Base-by-base conservation (phyloP, 2,113 vertebrate species). In the Cebidichthys violaceus region DNA sequence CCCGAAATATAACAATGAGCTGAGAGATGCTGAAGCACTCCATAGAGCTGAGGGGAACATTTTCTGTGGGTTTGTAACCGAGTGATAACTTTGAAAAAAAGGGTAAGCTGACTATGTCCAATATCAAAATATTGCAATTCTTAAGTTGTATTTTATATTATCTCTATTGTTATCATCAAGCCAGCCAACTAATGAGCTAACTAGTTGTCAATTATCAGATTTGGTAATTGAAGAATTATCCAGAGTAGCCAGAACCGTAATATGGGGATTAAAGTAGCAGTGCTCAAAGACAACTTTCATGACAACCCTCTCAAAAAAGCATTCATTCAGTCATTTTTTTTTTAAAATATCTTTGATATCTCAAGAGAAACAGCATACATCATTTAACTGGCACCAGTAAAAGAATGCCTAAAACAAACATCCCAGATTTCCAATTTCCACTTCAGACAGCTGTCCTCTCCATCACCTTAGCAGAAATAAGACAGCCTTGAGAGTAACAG, bases 381-480 rank as follows among this genome's bases (percentile, higher is more conserved):
- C 6, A n/a, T 61, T 24, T 18, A 10, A 61, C 57, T 24, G 1
- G 2, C 3, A 65, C 15, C 24, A 33, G 33, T 62, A 27, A 4
- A 75, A 15, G 50, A 14, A 39, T 15, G 27, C 29, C 54, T 37
- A n/a, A 66, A 22, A 57, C 10, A 37, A 18, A 47, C 7, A 39
- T 2, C 17, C 55, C 17, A 27, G 22, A 57, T 31, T 69, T 15
- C 33, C 14, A 70, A 47, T 64, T 55, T 22, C 10, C 60, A 73
- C 33, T 54, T 43, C 20, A 85, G 54, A 66, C 1, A 77, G 27
- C 20, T n/a, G 35, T 71, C 47, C 70, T 76, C 50, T 81, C 35
- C 17, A 70, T 79, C 70, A 74, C 41, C 61, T 33, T 5, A 59
- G 33, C 57, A 72, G 59, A 62, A 37, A 31, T 68, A 47, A 54